phyloP scores from a whole-genome alignment of 2,113 vertebrate genomes.

The Heloderma charlesbogerti region DNA sequence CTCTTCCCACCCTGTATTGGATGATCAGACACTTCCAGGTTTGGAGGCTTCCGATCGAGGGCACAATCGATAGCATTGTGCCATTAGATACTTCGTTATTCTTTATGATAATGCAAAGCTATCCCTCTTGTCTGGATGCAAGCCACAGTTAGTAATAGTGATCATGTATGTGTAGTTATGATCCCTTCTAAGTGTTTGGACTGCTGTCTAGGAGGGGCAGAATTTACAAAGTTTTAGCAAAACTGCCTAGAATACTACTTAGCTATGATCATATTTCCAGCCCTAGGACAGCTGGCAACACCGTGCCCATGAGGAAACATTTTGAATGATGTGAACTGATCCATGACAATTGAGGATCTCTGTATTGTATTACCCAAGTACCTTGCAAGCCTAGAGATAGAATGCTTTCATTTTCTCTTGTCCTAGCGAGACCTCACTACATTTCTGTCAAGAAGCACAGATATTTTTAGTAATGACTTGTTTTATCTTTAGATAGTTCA shows the following conservation, averaged over 20 bases:
- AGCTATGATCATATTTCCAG: background rate
- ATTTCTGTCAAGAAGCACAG: slow-evolving; percentile 4
- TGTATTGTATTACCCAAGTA: background rate
- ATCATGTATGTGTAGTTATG: background rate
- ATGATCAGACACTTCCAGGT: too few relatives aligned
- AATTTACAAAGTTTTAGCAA: background rate
- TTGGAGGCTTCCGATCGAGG: too few relatives aligned
- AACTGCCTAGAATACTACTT: background rate
- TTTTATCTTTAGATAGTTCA: slow-evolving; percentile 32
- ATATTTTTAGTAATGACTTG: slow-evolving; percentile 31
- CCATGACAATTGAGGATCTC: background rate
- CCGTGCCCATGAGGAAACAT: background rate
- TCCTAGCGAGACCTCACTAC: background rate
- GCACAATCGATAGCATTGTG: too few relatives aligned
- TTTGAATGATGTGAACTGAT: background rate
- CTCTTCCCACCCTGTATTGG: too few relatives aligned
- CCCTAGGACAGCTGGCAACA: background rate
- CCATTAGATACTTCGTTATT: background rate
- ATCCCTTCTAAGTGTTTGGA: background rate
- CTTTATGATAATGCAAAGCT: too few relatives aligned
- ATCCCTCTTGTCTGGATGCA: background rate
- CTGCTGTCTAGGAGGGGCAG: background rate
- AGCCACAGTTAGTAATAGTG: background rate
- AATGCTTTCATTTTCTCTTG: slow-evolving; percentile 15
- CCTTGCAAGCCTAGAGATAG: background rate